Base-by-base conservation (phyloP, 1,140 invertebrate species). In the Drosophila leontia region DNA sequence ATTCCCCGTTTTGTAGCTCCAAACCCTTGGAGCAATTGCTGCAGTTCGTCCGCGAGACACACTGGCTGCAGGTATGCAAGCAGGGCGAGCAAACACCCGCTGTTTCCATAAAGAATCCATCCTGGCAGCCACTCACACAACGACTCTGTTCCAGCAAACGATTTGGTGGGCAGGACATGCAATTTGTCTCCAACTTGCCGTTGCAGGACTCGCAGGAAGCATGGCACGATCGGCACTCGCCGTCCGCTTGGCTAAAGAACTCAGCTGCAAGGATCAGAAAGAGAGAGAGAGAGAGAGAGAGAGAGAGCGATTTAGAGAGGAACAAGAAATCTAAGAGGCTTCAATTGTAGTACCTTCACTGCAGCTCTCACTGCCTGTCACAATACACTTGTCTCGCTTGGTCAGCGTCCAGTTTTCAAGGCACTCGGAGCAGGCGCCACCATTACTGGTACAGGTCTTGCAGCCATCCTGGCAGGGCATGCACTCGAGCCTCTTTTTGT, bases 121-220 rank as follows among this genome's bases (percentile, higher is more conserved):
- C 94, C 57, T 95, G 95, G 91, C 97, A 97, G 56, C 95, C 94
- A 4, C 94, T 94, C 1, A 97, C 95, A 84, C 97, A 98, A 47
- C 93, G 94, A 55, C 94, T 94, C 42, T 95, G 94, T 84, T 97
- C 95, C 0, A 97, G 93, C 19, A 97, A 96, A 37, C 94, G 93
- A 61, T 95, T 95, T 19, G 94, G 86, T n/a, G 94, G 94, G 92
- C 97, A 98, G 23, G 96, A 95, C 42, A 98, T 95, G 93, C 97
- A 98, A 64, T 97, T 96, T 19, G 95, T 94, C 74, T 96, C 95
- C 34, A 95, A 94, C 2, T 95, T 95, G 17, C 97, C 97, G 70
- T 94, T 96, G 91, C 97, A 98, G 1, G 96, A 97, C 69, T 96
- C 96, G 92, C 97, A 98, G 7, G 95, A 95, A 6, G 94, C 83